Conservation (phyloP, 2,888 invertebrate genomes). For the Zaprionus lineosus region DNA sequence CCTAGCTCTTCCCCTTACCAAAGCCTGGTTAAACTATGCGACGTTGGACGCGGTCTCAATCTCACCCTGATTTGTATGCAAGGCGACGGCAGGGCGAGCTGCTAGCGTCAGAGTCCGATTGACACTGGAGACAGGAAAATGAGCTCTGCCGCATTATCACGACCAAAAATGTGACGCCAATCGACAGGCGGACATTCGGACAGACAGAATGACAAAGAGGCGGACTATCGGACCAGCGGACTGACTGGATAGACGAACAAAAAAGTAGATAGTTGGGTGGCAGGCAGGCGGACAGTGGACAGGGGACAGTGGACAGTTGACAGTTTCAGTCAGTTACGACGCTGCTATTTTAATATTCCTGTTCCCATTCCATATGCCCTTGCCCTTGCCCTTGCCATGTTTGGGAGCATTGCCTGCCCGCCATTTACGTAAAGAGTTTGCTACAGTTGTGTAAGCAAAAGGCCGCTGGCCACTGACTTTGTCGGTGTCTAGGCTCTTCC, state of each 20-base stretch:
- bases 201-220: conserved; percentile 6
- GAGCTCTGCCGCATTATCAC: conserved; percentile 69
- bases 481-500: conserved; percentile 31
- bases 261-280: no score
- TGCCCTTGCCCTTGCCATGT: conserved; percentile 31
- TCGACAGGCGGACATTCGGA: conserved; percentile 23
- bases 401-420: conserved; percentile 12
- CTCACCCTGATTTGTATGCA: conserved; percentile 54
- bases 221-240: conserved; percentile 5
- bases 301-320: conserved; percentile 36
- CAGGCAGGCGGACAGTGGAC: conserved; percentile 29
- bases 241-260: no score
- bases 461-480: conserved; percentile 19
- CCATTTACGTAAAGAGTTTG: conserved; percentile 11
- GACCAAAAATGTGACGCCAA: conserved; percentile 75
- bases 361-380: neutral
- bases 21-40: neutral
- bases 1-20: conserved; percentile 5
- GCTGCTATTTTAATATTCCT: neutral
- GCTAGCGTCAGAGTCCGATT: conserved; percentile 56
- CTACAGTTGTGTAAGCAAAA: conserved; percentile 40
- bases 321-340: neutral
- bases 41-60: conserved; percentile 14
- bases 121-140: conserved; percentile 78
- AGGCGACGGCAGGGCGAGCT: conserved; percentile 10